A percentile compares a stretch with the other conserved stretches of the same genome.
Conservation (phyloP, 2,888 invertebrate genomes). For the Nephrotoma guestfalica region DNA sequence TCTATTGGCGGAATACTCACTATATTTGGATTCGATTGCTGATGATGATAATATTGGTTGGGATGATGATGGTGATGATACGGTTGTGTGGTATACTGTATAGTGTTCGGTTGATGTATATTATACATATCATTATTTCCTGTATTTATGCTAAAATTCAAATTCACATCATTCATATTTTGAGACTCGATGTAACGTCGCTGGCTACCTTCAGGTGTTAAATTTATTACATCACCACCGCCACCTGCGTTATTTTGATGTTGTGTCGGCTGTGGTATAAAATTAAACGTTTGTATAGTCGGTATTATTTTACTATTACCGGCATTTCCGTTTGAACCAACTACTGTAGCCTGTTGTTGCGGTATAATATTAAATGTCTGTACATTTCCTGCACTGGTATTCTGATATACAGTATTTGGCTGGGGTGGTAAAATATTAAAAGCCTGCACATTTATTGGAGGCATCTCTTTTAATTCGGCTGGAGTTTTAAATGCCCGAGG, state of each 20-base stretch:
- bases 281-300: slow-evolving; percentile 12
- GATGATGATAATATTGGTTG: slow-evolving; percentile 9
- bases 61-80: slow-evolving; percentile 10
- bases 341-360: slow-evolving; percentile 8
- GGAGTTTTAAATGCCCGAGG: slow-evolving; percentile 11
- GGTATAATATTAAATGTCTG: slow-evolving; percentile 3
- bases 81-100: slow-evolving; percentile 11
- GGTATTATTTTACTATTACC: slow-evolving; percentile 8
- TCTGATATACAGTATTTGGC: not conserved
- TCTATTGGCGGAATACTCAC: slow-evolving; percentile 10
- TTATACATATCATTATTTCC: slow-evolving; percentile 9
- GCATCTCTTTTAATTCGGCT: slow-evolving; percentile 10
- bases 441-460: slow-evolving; percentile 11
- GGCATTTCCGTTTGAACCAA: not conserved
- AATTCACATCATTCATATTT: slow-evolving; percentile 8
- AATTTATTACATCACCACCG: not conserved
- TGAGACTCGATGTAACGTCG: not conserved
- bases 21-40: slow-evolving; percentile 7
- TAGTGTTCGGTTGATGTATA: slow-evolving; percentile 10
- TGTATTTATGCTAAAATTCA: slow-evolving; percentile 10
- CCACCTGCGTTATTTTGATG: slow-evolving; percentile 6
- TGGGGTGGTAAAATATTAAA: slow-evolving; percentile 10
- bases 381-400: not conserved
- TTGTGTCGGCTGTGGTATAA: slow-evolving; percentile 11
- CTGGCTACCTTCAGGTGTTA: not conserved